Conservation (phyloP, 1,140 invertebrate genomes). For the Penaeus chinensis region DNA sequence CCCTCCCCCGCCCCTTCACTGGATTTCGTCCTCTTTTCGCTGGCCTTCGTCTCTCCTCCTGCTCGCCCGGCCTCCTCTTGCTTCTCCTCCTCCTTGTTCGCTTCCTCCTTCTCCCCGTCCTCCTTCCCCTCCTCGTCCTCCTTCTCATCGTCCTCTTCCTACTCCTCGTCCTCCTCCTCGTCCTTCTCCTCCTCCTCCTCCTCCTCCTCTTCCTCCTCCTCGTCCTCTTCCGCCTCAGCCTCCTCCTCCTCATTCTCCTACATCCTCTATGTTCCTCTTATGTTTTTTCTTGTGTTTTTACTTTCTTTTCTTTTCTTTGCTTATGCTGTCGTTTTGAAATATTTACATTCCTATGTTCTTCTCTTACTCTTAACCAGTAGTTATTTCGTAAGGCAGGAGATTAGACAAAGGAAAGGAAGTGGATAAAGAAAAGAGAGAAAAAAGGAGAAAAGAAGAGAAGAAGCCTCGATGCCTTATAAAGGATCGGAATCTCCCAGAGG, state of each 20-base stretch:
- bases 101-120: neutral
- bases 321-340: too few relatives aligned
- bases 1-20: slow-evolving; percentile 18
- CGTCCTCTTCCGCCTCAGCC: neutral
- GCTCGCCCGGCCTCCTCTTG: neutral
- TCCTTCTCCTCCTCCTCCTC: neutral
- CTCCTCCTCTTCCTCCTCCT: neutral
- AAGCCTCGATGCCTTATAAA: too few relatives aligned
- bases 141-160: neutral
- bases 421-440: too few relatives aligned
- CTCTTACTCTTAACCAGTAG: too few relatives aligned
- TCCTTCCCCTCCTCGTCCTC: neutral
- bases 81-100: neutral
- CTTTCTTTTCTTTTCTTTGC: too few relatives aligned
- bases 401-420: too few relatives aligned
- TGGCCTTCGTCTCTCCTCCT: neutral
- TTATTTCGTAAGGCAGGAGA: too few relatives aligned
- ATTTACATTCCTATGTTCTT: too few relatives aligned
- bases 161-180: neutral
- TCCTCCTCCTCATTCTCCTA: neutral
- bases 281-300: too few relatives aligned
- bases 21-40: neutral
- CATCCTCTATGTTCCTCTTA: too few relatives aligned
- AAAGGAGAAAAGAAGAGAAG: too few relatives aligned
- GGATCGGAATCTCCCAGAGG: too few relatives aligned